These are phyloP conservation scores for Pemphredon lugubris DNA, from an alignment of 2,888 invertebrate species.

Conservation along the genomic window DNA sequence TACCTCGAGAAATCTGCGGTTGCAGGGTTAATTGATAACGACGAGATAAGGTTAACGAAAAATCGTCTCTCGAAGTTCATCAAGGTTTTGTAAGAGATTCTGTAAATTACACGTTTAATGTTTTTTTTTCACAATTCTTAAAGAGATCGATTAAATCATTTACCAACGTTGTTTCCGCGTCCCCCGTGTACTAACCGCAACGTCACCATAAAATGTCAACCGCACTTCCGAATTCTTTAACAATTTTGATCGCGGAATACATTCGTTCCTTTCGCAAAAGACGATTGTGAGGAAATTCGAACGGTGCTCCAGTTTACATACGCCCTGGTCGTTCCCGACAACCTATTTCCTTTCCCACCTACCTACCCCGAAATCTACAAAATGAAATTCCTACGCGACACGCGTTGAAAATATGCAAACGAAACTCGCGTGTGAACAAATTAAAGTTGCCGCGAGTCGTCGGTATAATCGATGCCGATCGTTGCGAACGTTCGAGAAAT, in stretches of 20 bases:
- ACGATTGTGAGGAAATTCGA: neutral
- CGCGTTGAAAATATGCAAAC: constrained; percentile 47
- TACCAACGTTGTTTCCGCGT: constrained; percentile 35
- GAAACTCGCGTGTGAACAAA: constrained; percentile 43
- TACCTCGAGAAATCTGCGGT: too few relatives aligned
- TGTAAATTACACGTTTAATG: too few relatives aligned
- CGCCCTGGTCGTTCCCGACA: constrained; percentile 8
- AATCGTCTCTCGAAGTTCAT: too few relatives aligned
- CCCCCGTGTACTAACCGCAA: constrained; percentile 38
- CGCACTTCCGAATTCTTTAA: constrained; percentile 37
- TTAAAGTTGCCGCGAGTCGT: constrained; percentile 54
- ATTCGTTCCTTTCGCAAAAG: neutral
- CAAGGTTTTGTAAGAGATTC: too few relatives aligned
- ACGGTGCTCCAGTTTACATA: neutral
- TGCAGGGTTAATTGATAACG: too few relatives aligned
- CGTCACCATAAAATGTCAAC: constrained; percentile 65
- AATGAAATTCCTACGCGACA: constrained; percentile 46
- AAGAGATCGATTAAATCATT: too few relatives aligned
- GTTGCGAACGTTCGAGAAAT: neutral
- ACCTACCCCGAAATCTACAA: constrained; percentile 48
- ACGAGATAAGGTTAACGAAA: too few relatives aligned
- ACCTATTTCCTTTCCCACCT: constrained; percentile 28
- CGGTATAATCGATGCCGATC: constrained; percentile 22
- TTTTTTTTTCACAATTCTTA: too few relatives aligned
- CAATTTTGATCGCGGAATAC: constrained; percentile 8